Evolutionary conservation across 2,888 invertebrate genomes (phyloP), one percentile per base, ranked within the genome.

Genomic region (Operophtera brumata): DNA sequence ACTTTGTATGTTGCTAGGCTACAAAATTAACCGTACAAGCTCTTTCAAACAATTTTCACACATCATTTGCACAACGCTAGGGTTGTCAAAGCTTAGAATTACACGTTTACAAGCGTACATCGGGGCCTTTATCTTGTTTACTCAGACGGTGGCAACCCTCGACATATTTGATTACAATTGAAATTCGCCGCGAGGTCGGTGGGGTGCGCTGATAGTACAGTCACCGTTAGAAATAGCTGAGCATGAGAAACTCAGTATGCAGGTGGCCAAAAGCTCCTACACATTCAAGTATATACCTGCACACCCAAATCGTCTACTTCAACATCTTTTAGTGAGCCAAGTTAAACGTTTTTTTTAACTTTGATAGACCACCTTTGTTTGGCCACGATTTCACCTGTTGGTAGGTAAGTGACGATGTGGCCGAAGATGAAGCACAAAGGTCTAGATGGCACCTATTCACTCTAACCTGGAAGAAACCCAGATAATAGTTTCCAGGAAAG

Each of bases 131-230:
- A 86, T 86, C 86, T 84, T 84, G 84, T 86, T 85, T 82, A 79
- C 78, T 70, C 85, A 86, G 85, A 73, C 78, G 70, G 68, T 69
- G 70, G 71, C 57, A 65, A 57, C 75, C 73, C 73, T 70, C 69
- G 72, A 75, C 79, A 78, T 82, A 84, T 86, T 84, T 83, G 84
- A 83, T 84, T 82, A 80, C 84, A 80, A 83, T 82, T 80, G 81
- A 81, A 84, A 80, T 77, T 79, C 73, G 73, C 66, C 61, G 71
- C 54, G 64, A 59, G 65, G 57, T 43, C 62, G 65, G 14, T 42
- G 34, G 56, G 49, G 59, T 44, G 50, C 14, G 37, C 10, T 28
- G n/a, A 32, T 20, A 37, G 32, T 48, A 50, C 44, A 39, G 44
- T 41, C 40, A 28, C 11, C 8, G 25, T 13, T n/a, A 50, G 11